These are phyloP conservation scores for Pediacus dermestoides DNA, from an alignment of 2,888 invertebrate species.

Conservation along the genomic window DNA sequence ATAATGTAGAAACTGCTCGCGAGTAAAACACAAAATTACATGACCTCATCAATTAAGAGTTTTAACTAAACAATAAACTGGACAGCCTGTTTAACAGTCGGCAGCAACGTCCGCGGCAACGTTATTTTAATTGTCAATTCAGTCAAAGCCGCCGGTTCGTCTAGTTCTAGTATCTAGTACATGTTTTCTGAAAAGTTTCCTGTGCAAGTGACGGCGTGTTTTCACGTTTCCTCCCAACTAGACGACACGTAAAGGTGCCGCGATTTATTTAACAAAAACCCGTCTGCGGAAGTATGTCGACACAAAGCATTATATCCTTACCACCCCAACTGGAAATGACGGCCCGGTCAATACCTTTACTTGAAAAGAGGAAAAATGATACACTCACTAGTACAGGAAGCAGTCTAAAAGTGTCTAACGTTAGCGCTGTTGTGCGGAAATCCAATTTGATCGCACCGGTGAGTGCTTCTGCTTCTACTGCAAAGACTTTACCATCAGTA, in stretches of 20 bases:
- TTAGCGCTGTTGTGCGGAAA: conserved; percentile 4
- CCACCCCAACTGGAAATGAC: conserved; percentile 40
- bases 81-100: too few species aligned
- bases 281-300: conserved; percentile 35
- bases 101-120: too few species aligned
- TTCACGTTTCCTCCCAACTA: conserved; percentile 1
- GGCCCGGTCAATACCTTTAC: conserved; percentile 31
- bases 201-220: conserved; percentile 13
- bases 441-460: not conserved
- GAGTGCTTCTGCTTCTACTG: not conserved
- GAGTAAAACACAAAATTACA: conserved; percentile 28
- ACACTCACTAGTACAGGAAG: conserved; percentile 1
- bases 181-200: too few species aligned
- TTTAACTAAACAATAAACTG: too few species aligned
- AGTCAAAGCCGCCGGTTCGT: too few species aligned
- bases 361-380: conserved; percentile 10
- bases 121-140: too few species aligned
- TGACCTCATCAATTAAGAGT: conserved; percentile 42
- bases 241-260: too few species aligned
- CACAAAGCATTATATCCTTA: conserved; percentile 40
- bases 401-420: not conserved
- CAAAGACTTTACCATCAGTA: not conserved
- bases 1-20: not conserved
- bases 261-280: too few species aligned
- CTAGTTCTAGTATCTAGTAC: too few species aligned